These are phyloP conservation scores for Gymnoscelis rufifasciata DNA, from an alignment of 2,888 invertebrate genomes.

Conservation along the genomic window DNA sequence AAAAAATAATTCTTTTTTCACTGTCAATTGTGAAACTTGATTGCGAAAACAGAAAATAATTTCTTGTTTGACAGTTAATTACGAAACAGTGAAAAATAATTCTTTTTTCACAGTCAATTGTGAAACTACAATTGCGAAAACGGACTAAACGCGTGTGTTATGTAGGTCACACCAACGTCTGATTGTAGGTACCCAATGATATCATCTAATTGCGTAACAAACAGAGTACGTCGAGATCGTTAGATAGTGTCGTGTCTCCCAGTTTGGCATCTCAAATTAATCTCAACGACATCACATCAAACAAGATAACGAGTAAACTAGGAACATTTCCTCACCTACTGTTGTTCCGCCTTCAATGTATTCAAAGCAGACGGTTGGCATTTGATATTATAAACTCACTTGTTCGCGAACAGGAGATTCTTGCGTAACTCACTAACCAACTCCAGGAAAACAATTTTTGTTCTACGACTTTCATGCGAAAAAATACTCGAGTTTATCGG, in stretches of 20 bases:
- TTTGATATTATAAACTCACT: constrained; percentile 28
- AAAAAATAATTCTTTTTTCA: too few species aligned
- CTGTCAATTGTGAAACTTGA: too few species aligned
- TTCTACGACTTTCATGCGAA: constrained; percentile 33
- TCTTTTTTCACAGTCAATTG: too few species aligned
- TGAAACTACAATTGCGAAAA: too few species aligned
- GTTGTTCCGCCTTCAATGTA: constrained; percentile 24
- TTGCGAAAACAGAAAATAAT: too few species aligned
- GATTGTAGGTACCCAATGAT: not conserved
- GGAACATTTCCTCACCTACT: constrained; percentile 17
- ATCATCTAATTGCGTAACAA: constrained; percentile 1
- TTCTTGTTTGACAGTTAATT: too few species aligned
- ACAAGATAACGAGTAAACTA: constrained; percentile 22
- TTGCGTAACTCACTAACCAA: constrained; percentile 31
- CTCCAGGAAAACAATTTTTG: constrained; percentile 33
- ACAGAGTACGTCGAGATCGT: not conserved
- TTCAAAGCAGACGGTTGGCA: constrained; percentile 19
- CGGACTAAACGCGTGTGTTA: too few species aligned
- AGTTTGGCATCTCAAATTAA: constrained; percentile 15
- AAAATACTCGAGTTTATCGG: constrained; percentile 34
- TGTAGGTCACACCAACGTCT: not conserved
- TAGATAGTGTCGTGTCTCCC: constrained; percentile 1
- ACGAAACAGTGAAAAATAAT: too few species aligned
- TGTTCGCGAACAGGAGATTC: constrained; percentile 27
- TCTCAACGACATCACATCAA: constrained; percentile 16